These are phyloP conservation scores for Ophion slaviceki DNA, from an alignment of 2,888 invertebrate genomes.

Conservation along the genomic window DNA sequence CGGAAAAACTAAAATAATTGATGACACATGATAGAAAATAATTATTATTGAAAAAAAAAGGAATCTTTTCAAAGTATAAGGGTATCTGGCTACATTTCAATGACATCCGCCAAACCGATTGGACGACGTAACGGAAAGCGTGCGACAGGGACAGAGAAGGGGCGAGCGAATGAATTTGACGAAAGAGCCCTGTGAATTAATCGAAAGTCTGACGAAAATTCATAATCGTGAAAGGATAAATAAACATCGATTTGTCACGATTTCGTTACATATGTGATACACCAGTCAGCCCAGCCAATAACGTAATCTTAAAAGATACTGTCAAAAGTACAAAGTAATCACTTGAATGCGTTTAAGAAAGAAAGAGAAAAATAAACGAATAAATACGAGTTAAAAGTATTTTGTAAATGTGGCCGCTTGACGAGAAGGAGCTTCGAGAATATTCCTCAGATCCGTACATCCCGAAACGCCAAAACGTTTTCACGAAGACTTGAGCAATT, in stretches of 20 bases:
- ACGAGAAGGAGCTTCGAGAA: slow-evolving; percentile 37
- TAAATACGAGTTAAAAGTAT: slow-evolving; percentile 54
- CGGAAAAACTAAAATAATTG: not conserved
- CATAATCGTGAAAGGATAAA: slow-evolving; percentile 13
- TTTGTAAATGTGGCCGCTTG: slow-evolving; percentile 54
- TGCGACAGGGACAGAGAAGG: not conserved
- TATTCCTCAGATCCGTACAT: slow-evolving; percentile 42
- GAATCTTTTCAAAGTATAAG: not conserved
- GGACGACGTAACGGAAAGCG: slow-evolving; percentile 24
- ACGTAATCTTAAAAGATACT: slow-evolving; percentile 64
- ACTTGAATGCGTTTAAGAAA: slow-evolving; percentile 65
- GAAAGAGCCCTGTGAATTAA: not conserved
- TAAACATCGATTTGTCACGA: slow-evolving; percentile 50
- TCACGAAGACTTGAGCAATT: slow-evolving; percentile 26
- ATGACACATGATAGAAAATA: not conserved
- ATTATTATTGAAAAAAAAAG: not conserved
- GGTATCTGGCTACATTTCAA: slow-evolving; percentile 5
- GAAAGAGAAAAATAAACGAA: slow-evolving; percentile 22
- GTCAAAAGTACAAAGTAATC: slow-evolving; percentile 69
- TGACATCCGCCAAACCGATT: not conserved
- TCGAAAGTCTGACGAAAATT: slow-evolving; percentile 29
- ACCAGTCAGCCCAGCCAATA: slow-evolving; percentile 58
- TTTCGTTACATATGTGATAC: slow-evolving; percentile 61
- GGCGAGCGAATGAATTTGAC: slow-evolving; percentile 4
- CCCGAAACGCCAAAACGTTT: slow-evolving; percentile 36